Evolutionary conservation across 37 sponge, comb jelly and placozoan genomes (phyloP), one percentile per base, ranked within the genome.

Genomic region (Chondrilla cf. caribensis): DNA sequence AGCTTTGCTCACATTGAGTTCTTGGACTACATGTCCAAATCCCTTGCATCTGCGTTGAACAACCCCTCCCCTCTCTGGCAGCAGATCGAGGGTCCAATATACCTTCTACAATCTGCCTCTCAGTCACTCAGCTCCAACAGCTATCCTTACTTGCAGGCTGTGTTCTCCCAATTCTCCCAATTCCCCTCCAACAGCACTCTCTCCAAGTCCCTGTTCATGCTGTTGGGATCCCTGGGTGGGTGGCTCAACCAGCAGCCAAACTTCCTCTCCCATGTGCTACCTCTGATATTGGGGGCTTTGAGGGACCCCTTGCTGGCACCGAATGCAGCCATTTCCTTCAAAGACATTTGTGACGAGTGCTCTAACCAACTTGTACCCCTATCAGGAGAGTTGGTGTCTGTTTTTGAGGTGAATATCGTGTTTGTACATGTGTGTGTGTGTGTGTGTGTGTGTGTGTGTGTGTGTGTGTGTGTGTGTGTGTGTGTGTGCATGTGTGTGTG

Each of bases 281-380:
- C 84, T 0, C 83, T 77, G 41, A 81, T 91, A 28, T 55, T 91
- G 28, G 64, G 54, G 8, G 78, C 57, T 26, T 77, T 91, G 31
- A 40, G 70, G 0, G 47, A 86, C 40, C 85, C 85, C 0, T 36
- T 26, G 18, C 66, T 87, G 2, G 81, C 91, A 2, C 68, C 85
- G 36, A 77, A 66, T 44, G 91, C 91, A 39, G 82, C 91, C 4
- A 71, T 91, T 47, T 77, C 91, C 77, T 91, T 91, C 84, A 79
- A 60, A 36, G 87, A 91, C 51, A 59, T 91, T 58, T 91, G 91
- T 37, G 85, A 70, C 3, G 91, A 91, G 40, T 91, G 91, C 80
- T 60, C 81, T 9, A 58, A 55, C 15, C 25, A 81, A 83, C 81
- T 91, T 9, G 58, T 64, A 3, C 67, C 84, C 0, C 39, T 83